Evolutionary conservation across 2,888 invertebrate species (phyloP), one percentile per base, ranked within the genome.

Genomic region (Stenodema calcarata): DNA sequence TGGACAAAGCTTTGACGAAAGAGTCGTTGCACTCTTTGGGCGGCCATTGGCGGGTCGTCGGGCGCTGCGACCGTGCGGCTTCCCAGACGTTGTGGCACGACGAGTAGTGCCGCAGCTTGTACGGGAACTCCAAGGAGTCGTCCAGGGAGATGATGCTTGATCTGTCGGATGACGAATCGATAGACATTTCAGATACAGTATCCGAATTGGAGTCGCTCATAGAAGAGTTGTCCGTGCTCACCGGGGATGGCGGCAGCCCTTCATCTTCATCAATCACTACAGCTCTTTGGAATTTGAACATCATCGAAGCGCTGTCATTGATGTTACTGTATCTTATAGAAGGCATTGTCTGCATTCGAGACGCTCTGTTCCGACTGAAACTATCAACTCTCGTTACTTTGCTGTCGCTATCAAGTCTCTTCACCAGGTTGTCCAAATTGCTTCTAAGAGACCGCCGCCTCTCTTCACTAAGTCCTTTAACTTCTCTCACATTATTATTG

Each of bases 121-220:
- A 89, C n/a, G 91, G 91, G 87, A 87, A 92, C 86, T 92, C 92
- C 27, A 92, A 89, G 1, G 92, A 91, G 86, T 92, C 92, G 88
- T 92, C 92, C 27, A 90, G 88, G 28, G 92, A 92, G 84, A 92
- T 92, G 83, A 92, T 92, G 89, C 92, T 92, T 83, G 92, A 92
- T 6, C 92, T 91, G 88, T 92, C 92, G 89, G 92, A 92, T 81
- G 92, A 91, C 35, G 92, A 92, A 89, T 92, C 92, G n/a, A 92
- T 91, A 16, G 92, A 92, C 89, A 92, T 92, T 89, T 92, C 92
- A 28, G 92, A 92, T 4, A 92, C 91, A 0, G 92, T 91, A 88
- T 92, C 92, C 88, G 92, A 92, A 85, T 91, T 91, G 86, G 91
- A 91, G 89, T 92, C 92, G 82, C 90, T 89, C 78, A 86, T 86